Conservation (phyloP, 2,113 vertebrate species). For the Struthio camelus region DNA sequence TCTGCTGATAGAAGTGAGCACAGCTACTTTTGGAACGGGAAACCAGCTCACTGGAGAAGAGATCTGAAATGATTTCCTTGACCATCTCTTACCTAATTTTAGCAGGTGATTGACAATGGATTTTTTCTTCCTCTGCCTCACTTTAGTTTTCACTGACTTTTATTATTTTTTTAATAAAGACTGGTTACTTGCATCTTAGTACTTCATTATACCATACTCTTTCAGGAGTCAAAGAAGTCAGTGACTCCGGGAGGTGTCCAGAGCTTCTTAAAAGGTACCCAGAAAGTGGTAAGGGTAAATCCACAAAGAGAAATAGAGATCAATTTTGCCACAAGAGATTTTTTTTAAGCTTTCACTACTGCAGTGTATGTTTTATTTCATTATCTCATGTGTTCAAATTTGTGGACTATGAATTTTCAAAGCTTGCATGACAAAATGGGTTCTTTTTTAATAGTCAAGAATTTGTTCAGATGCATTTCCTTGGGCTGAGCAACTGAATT, state of each 20-base stretch:
- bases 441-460: not conserved
- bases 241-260: not conserved
- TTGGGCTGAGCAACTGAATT: not conserved
- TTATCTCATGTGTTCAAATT: not conserved
- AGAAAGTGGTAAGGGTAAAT: not conserved
- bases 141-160: not conserved
- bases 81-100: not conserved
- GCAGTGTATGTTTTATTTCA: not conserved
- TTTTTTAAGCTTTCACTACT: not conserved
- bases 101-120: not conserved
- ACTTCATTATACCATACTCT: not conserved
- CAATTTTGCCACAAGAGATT: not conserved
- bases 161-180: not conserved
- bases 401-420: conserved; percentile 3
- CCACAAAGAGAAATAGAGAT: not conserved
- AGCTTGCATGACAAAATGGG: not conserved
- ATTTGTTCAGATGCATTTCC: not conserved
- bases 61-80: conserved; percentile 17
- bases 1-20: not conserved
- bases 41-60: conserved; percentile 4
- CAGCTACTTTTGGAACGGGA: not conserved
- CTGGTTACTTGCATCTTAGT: conserved; percentile 3
- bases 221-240: not conserved
- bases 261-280: not conserved
- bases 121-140: not conserved